Base-by-base conservation (phyloP, 1,140 invertebrate genomes). In the Drosophila pruinosa region DNA sequence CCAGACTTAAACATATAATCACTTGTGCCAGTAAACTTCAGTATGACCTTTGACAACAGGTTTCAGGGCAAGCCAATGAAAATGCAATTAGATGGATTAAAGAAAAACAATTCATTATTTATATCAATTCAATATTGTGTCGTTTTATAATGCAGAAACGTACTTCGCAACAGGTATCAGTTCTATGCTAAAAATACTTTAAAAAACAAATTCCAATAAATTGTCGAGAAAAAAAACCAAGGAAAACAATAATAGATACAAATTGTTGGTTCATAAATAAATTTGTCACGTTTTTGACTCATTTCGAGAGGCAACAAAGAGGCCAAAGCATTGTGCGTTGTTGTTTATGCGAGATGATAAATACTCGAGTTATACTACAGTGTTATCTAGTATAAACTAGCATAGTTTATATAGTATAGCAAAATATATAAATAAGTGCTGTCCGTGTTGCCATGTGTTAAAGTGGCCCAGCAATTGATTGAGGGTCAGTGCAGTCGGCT, bases 251-350 rank as follows among this genome's bases (percentile, higher is more conserved):
- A 24, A 39, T 65, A 39, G 15, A 36, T 22, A 56, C 15, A 43
- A 31, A 48, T 61, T 31, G 64, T 50, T 26, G 48, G 36, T 4
- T 19, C 24, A 47, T 54, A 48, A 62, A 82, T 75, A 78, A 83
- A 78, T 79, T 80, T 76, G 81, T 86, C 81, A 86, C 81, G 81
- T 86, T 86, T 86, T 88, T 81, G 77, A 77, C 81, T 85, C 65
- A 80, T 71, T 70, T 75, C 39, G 24, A 38, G 45, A 26, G 15
- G 17, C 24, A 54, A 72, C 7, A 52, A n/a, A 65, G 4, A 69
- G 36, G 19, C 41, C 21, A 58, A n/a, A 50, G 8, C 24, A 41
- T 36, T 36, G 39, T 58, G 73, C 58, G 43, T 58, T 54, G 8
- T 36, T 57, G 31, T 36, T 38, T 38, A 61, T n/a, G 28, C 14